A percentile compares a stretch with the other conserved stretches of the same genome.
phyloP scores from a whole-genome alignment of 2,113 vertebrate species.

The Phoxinus phoxinus region DNA sequence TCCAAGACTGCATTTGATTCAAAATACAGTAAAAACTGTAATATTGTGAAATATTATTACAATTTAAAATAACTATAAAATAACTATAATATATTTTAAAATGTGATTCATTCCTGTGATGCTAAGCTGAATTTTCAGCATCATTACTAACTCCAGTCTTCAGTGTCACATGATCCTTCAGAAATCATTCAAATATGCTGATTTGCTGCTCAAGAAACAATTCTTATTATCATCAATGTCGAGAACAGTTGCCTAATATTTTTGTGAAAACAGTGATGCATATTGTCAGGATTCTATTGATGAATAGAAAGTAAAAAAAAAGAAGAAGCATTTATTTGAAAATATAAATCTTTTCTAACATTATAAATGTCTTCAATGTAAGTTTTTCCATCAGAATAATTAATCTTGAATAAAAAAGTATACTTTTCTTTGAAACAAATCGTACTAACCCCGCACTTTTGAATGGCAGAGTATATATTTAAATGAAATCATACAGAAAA shows the following conservation, averaged over 20 bases:
- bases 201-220: background rate
- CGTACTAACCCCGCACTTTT: background rate
- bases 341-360: background rate
- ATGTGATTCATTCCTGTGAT: background rate
- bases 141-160: too few species aligned
- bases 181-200: background rate
- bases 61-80: too few species aligned
- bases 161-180: background rate
- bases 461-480: background rate
- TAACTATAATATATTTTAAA: background rate
- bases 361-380: background rate
- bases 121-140: background rate
- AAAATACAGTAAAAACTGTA: too few species aligned
- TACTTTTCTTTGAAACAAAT: background rate
- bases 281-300: background rate
- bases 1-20: too few species aligned
- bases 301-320: background rate
- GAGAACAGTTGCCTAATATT: background rate
- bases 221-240: background rate
- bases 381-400: background rate
- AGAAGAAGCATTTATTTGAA: background rate
- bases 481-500: slow-evolving; percentile 58
- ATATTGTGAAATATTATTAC: too few species aligned
- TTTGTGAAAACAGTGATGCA: background rate
- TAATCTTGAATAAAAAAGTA: background rate